Evolutionary conservation across 2,797 vertebrate species (phyloP).

Genomic region (Carcharodon carcharias): DNA sequence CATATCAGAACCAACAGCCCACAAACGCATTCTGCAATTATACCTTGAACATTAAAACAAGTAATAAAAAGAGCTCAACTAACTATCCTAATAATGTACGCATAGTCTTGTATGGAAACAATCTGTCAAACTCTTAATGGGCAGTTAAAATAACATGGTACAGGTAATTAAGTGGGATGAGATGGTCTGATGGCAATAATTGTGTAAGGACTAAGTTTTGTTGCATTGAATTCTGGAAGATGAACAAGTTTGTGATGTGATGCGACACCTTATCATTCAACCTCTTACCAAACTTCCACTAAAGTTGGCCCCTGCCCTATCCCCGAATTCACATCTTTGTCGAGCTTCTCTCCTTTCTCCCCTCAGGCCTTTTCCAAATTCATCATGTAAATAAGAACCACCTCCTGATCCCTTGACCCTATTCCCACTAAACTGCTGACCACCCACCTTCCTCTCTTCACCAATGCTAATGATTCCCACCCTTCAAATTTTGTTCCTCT

Average conservation of each 20-base stretch:
- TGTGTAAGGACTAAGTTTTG: background rate
- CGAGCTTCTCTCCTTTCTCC: no score
- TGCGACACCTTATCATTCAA: background rate
- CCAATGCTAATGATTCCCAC: no score
- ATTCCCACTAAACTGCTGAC: no score
- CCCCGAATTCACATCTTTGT: no score
- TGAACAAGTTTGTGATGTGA: background rate
- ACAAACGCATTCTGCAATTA: background rate
- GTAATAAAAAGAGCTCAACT: background rate
- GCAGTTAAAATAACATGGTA: background rate
- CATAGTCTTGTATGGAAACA: background rate
- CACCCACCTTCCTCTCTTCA: no score
- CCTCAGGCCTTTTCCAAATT: no score
- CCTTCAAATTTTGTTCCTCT: no score
- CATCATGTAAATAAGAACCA: no score
- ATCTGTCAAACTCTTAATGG: background rate
- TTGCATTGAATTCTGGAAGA: conserved; percentile 8
- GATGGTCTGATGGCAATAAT: background rate
- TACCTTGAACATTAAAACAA: background rate
- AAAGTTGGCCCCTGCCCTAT: no score
- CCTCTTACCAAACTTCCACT: background rate
- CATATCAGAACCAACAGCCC: background rate
- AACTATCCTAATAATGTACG: conserved; percentile 11
- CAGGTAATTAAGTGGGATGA: background rate
- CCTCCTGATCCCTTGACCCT: no score